A percentile compares a stretch with the other conserved stretches of the same genome.
Evolutionary conservation across 2,113 vertebrate species (phyloP).

Genomic region (Globicephala melas): DNA sequence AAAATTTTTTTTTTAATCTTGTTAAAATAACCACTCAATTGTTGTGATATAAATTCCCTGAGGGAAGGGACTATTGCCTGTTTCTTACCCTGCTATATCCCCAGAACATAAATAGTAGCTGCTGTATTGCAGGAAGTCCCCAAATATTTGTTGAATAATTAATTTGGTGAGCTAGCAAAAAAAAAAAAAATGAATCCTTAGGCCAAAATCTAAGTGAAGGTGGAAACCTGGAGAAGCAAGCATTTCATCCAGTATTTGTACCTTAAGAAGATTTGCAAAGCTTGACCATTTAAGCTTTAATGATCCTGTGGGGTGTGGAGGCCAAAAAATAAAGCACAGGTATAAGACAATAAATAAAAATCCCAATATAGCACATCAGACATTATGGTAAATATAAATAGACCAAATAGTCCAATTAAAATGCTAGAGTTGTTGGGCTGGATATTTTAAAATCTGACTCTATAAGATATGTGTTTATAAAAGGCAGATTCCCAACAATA

Average conservation of each 20-base stretch:
- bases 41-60: background rate
- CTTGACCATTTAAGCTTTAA: background rate
- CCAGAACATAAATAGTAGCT: background rate
- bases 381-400: background rate
- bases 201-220: background rate
- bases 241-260: background rate
- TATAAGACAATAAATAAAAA: background rate
- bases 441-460: background rate
- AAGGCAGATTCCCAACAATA: background rate
- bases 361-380: background rate
- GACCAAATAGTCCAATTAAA: background rate
- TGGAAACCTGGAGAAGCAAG: background rate
- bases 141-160: background rate
- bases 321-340: background rate
- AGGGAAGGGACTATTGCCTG: background rate
- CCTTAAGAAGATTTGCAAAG: background rate
- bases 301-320: background rate
- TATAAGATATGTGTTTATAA: background rate
- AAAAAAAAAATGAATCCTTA: background rate
- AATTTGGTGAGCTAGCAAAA: background rate
- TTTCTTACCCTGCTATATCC: background rate
- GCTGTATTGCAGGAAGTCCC: background rate
- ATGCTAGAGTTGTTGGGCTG: background rate
- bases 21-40: background rate
- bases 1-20: background rate